Evolutionary conservation across 2,888 invertebrate species (phyloP), one percentile per base, ranked within the genome.

Genomic region (Diplazon laetatorius): DNA sequence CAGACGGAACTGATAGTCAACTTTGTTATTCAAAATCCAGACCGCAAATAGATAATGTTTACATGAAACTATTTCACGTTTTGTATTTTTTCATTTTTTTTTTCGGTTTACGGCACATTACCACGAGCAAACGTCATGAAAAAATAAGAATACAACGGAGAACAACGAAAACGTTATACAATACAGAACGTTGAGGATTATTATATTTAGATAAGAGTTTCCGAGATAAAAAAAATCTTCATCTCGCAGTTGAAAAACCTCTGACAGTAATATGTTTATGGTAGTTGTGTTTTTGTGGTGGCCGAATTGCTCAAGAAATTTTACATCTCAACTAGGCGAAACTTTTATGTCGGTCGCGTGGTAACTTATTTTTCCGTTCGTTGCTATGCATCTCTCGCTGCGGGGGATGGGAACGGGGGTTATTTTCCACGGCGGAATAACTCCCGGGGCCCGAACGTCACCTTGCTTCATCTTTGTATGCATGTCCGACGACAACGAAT

Each of bases 251-350:
- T 76, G 37, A 8, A 72, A 46, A 77, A 74, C 46, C 73, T 48
- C 66, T 52, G 20, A 55, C 63, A 65, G 77, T 77, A 80, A 80
- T 80, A 77, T 80, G 77, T 77, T 80, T 80, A 80, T 80, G 80
- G 80, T 80, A 74, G 76, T 70, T 77, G 80, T 80, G 77, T 76
- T 73, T 77, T 77, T 65, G 2, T 30, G 2, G 30, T 30, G 69
- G 73, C 65, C 42, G 74, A 63, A 80, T 77, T 79, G 79, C 77
- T 79, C 76, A 70, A 80, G 55, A 60, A 82, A 82, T 81, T 82
- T 30, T 82, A 81, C 80, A 81, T 82, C 71, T 48, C 80, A 81
- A 76, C 76, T 76, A 76, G 80, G 63, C 50, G 75, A 82, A 81
- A 73, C 69, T 80, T 82, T 81, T 71, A 79, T 74, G 68, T 76